A percentile compares a stretch with the other conserved stretches of the same genome.
Evolutionary conservation across 2,797 vertebrate species (phyloP).

Genomic region (Alexandromys oeconomus): DNA sequence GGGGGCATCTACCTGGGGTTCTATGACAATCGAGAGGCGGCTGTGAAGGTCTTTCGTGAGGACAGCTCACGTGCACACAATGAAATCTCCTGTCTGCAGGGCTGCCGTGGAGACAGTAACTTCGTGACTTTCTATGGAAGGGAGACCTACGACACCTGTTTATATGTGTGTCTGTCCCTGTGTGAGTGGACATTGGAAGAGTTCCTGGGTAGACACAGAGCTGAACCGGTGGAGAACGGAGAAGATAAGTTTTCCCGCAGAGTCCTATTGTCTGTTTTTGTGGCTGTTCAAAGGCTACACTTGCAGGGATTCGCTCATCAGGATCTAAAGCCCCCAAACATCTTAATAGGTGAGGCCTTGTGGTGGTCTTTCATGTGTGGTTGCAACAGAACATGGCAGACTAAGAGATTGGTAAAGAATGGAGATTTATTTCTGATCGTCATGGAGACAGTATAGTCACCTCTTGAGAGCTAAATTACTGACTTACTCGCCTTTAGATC

Average conservation of each 20-base stretch:
- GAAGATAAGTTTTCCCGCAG: slow-evolving; percentile 68
- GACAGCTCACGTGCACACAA: neutral
- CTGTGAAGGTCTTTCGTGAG: slow-evolving; percentile 79
- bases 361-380: neutral
- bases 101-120: slow-evolving; percentile 38
- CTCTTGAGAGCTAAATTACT: neutral
- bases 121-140: slow-evolving; percentile 83
- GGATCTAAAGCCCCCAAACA: slow-evolving; percentile 85
- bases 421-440: neutral
- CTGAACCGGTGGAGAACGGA: neutral
- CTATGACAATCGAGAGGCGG: slow-evolving; percentile 81
- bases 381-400: neutral
- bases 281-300: slow-evolving; percentile 84
- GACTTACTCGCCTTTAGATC: neutral
- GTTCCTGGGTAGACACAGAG: neutral
- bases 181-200: slow-evolving; percentile 86
- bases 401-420: neutral
- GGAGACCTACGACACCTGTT: slow-evolving; percentile 59
- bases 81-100: slow-evolving; percentile 80
- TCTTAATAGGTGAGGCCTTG: slow-evolving; percentile 84
- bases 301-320: slow-evolving; percentile 78
- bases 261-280: slow-evolving; percentile 82
- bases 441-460: neutral
- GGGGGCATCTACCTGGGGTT: slow-evolving; percentile 87
- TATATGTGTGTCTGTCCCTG: slow-evolving; percentile 86